phyloP scores from a whole-genome alignment of 2,797 vertebrate genomes.

The Poecile montanus region DNA sequence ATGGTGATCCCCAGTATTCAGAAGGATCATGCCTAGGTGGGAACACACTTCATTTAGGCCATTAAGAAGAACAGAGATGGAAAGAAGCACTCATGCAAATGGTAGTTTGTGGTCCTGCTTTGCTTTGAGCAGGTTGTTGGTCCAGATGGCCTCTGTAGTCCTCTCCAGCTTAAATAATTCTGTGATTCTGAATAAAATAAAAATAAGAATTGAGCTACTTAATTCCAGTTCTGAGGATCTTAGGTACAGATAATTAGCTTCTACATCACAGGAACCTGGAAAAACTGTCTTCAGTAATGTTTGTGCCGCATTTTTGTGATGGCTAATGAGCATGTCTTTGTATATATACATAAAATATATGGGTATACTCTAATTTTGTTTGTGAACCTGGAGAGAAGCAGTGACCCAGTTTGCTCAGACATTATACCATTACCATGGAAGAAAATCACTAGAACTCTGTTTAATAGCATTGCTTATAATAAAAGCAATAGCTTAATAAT shows the following conservation, averaged over 20 bases:
- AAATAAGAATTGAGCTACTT: not conserved
- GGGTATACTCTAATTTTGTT: slow-evolving; percentile 43
- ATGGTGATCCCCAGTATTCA: not conserved
- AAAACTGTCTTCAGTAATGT: slow-evolving; percentile 35
- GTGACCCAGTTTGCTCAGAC: slow-evolving; percentile 48
- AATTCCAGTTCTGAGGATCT: slow-evolving; percentile 7
- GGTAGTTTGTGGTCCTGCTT: not conserved
- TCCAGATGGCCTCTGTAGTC: not conserved
- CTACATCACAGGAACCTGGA: slow-evolving; percentile 30
- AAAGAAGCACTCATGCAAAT: not conserved
- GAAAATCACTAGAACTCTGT: not conserved
- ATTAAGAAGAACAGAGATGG: not conserved
- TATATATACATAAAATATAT: slow-evolving; percentile 48
- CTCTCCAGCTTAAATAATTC: not conserved
- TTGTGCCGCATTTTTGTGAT: slow-evolving; percentile 36
- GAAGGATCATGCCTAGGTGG: not conserved
- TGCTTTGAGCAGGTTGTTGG: not conserved
- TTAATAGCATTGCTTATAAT: not conserved
- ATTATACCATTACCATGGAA: not conserved
- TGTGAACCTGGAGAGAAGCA: slow-evolving; percentile 26
- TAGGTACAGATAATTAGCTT: slow-evolving; percentile 21
- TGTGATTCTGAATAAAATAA: not conserved
- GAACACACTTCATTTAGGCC: not conserved
- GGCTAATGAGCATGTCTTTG: slow-evolving; percentile 40
- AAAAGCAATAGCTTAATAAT: slow-evolving; percentile 26